Evolutionary conservation across 2,888 invertebrate genomes (phyloP).

Genomic region (Linhomoeus sp.): DNA sequence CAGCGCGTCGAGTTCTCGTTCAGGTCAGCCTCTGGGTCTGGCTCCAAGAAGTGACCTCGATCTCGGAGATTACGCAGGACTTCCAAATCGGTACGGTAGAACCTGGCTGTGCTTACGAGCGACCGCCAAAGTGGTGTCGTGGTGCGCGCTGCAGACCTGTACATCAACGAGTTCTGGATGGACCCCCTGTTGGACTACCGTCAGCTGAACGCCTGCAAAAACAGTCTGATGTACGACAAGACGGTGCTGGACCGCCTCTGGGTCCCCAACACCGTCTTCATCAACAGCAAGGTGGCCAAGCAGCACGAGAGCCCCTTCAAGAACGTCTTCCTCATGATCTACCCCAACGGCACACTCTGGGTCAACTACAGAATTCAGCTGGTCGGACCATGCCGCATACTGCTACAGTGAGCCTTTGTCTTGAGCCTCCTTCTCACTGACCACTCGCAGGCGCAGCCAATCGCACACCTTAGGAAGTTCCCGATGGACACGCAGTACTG

Average conservation of each 20-base stretch:
- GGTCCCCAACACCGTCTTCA: constrained; percentile 15
- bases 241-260: constrained; percentile 10
- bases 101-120: too few relatives aligned
- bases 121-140: too few relatives aligned
- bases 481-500: constrained; percentile 9
- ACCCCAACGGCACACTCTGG: constrained; percentile 20
- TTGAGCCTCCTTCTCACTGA: too few relatives aligned
- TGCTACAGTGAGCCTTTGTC: too few relatives aligned
- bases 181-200: constrained; percentile 3
- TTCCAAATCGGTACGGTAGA: constrained; percentile 5
- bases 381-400: constrained; percentile 22
- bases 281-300: constrained; percentile 10
- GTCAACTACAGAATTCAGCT: constrained; percentile 24
- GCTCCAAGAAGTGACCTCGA: constrained; percentile 6
- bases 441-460: too few relatives aligned
- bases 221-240: constrained; percentile 12
- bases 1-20: too few relatives aligned
- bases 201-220: constrained; percentile 9
- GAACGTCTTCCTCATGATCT: constrained; percentile 7
- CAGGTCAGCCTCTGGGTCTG: constrained; percentile 4
- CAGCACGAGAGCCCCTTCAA: constrained; percentile 5
- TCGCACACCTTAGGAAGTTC: constrained; percentile 14
- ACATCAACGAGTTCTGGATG: constrained; percentile 6
- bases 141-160: constrained; percentile 1
- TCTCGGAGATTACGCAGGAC: constrained; percentile 6